Evolutionary conservation across 2,888 invertebrate genomes (phyloP).

Genomic region (Dugesia japonica): DNA sequence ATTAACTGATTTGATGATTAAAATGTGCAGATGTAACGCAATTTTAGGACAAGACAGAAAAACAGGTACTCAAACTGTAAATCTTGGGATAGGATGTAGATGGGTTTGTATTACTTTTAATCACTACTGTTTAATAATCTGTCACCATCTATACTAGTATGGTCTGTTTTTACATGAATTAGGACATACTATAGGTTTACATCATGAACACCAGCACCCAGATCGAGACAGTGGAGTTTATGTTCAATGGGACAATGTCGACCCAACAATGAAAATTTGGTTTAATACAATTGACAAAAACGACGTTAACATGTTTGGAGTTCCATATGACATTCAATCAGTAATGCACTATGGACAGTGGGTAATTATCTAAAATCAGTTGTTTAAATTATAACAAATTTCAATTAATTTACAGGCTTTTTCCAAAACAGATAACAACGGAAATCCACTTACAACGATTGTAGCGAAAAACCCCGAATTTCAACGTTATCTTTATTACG

Average conservation of each 20-base stretch:
- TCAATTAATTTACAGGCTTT: slow-evolving; percentile 24
- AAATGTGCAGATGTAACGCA: slow-evolving; percentile 33
- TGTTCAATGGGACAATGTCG: slow-evolving; percentile 26
- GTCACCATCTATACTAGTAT: slow-evolving; percentile 24
- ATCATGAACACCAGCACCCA: slow-evolving; percentile 31
- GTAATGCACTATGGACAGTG: slow-evolving; percentile 32
- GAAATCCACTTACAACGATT: slow-evolving; percentile 10
- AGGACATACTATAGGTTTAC: slow-evolving; percentile 29
- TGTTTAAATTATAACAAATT: not conserved
- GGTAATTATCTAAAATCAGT: too few relatives aligned
- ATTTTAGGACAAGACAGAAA: slow-evolving; percentile 23
- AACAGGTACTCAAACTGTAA: slow-evolving; percentile 27
- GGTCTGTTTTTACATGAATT: slow-evolving; percentile 31
- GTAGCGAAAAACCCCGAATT: not conserved
- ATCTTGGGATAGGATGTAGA: slow-evolving; percentile 28
- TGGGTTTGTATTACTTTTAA: slow-evolving; percentile 12
- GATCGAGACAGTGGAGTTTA: slow-evolving; percentile 26
- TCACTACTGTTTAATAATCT: not conserved
- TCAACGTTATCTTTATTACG: slow-evolving; percentile 14
- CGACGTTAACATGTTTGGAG: slow-evolving; percentile 22
- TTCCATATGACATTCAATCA: slow-evolving; percentile 31
- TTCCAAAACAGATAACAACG: not conserved
- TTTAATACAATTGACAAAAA: slow-evolving; percentile 20
- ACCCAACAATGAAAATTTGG: slow-evolving; percentile 22
- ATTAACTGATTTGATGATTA: too few relatives aligned